Evolutionary conservation across 2,113 vertebrate species (phyloP).

Genomic region (Mesembrinibis cayennensis): DNA sequence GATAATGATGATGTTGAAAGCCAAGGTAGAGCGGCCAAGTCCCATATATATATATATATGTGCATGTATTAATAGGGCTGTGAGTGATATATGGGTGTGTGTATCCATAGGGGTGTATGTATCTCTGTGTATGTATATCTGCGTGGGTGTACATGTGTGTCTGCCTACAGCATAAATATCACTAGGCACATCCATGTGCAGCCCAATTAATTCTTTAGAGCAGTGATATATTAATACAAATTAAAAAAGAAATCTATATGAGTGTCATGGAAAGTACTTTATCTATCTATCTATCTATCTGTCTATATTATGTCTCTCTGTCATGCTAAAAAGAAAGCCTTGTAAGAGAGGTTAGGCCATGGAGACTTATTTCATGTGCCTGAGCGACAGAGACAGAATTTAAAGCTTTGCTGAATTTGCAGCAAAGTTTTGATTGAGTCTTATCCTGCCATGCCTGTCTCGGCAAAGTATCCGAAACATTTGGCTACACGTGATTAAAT

Average conservation of each 20-base stretch:
- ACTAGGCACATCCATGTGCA: neutral
- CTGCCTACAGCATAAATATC: neutral
- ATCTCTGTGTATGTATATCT: neutral
- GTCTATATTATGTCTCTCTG: neutral
- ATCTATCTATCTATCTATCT: neutral
- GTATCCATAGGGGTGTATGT: neutral
- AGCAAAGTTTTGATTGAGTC: slow-evolving; percentile 78
- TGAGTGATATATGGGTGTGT: neutral
- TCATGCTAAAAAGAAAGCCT: neutral
- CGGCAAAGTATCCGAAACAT: slow-evolving; percentile 68
- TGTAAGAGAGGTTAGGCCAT: neutral
- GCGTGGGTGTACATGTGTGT: neutral
- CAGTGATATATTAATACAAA: neutral
- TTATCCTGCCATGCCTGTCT: slow-evolving; percentile 71
- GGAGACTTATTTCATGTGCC: slow-evolving; percentile 34
- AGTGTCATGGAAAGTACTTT: neutral
- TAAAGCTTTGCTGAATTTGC: slow-evolving; percentile 59
- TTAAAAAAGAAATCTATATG: neutral
- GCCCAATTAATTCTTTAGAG: neutral
- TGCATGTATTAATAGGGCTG: neutral
- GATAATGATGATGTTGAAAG: slow-evolving; percentile 45
- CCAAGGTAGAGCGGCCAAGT: neutral
- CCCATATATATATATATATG: neutral
- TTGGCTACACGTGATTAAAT: slow-evolving; percentile 73
- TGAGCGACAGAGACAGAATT: slow-evolving; percentile 43